Base-by-base conservation (phyloP, 2,797 vertebrate species). In the Phoxinus dragarum region DNA sequence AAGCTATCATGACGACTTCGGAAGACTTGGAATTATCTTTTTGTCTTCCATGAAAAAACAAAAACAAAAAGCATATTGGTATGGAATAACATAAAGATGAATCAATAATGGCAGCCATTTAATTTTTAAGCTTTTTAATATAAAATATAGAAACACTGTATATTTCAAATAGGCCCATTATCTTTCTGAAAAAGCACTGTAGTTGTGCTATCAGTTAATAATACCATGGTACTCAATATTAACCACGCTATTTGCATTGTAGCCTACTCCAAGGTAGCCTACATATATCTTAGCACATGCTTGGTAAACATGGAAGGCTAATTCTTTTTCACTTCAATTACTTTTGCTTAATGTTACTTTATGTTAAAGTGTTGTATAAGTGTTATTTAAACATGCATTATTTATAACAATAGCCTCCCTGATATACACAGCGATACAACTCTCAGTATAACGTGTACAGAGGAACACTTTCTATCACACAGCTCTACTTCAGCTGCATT, bases 401-500 rank as follows among this genome's bases (percentile, higher is more conserved):
- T 49, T 34, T 3, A 27, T 2, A 49, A 49, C 21, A 49, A n/a
- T 11, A 6, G 5, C 9, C 31, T 52, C 3, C 5, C 14, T 52
- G 38, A 38, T 31, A 40, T 67, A 21, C 8, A 12, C 23, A 52
- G 19, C 42, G 8, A 23, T 36, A 5, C 10, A 66, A 11, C 44
- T 49, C 71, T 66, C 14, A 10, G 69, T n/a, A 12, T 76, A 54
- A 31, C 52, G 72, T 75, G 31, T 52, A 67, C 6, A 59, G 38
- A 47, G 36, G 17, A 47, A 44, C 49, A 44, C 66, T 56, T 66
- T 84, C 36, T 59, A 31, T 69, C 67, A 34, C 16, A 82, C n/a
- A 23, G 52, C 34, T 84, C 54, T 64, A 56, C 59, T 76, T 75
- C 56, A 52, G 59, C 82, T 19, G 42, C 34, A 76, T 85, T 90